These are phyloP conservation scores for Heliconius hermathena DNA, from an alignment of 1,140 invertebrate species.

Conservation along the genomic window DNA sequence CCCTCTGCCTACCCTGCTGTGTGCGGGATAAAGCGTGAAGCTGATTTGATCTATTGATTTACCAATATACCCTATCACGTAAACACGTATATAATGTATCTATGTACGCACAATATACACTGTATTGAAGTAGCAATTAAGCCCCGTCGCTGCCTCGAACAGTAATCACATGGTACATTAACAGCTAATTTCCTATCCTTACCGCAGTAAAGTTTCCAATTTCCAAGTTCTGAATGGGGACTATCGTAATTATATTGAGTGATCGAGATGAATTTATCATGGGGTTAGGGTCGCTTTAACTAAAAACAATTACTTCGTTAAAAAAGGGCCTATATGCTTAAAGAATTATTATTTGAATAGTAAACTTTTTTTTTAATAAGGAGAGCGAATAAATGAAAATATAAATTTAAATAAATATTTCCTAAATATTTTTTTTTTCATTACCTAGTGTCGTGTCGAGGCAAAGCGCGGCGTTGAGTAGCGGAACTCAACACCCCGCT, in stretches of 20 bases:
- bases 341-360: background rate
- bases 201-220: conserved; percentile 10
- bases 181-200: conserved; percentile 3
- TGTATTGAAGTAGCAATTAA: background rate
- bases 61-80: too few species aligned
- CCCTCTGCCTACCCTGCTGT: too few species aligned
- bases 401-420: too few species aligned
- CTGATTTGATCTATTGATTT: too few species aligned
- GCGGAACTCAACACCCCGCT: too few species aligned
- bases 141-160: conserved; percentile 5
- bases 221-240: background rate
- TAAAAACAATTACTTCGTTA: too few species aligned
- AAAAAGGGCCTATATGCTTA: background rate
- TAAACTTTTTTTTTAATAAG: too few species aligned
- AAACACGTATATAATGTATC: background rate
- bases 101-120: background rate
- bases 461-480: too few species aligned
- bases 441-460: too few species aligned
- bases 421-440: too few species aligned
- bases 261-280: background rate
- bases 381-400: too few species aligned
- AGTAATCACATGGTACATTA: conserved; percentile 6
- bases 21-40: too few species aligned
- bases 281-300: background rate
- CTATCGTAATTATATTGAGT: background rate